These are phyloP conservation scores for Nixonia krombeini DNA, from an alignment of 1,140 invertebrate genomes.

Conservation along the genomic window DNA sequence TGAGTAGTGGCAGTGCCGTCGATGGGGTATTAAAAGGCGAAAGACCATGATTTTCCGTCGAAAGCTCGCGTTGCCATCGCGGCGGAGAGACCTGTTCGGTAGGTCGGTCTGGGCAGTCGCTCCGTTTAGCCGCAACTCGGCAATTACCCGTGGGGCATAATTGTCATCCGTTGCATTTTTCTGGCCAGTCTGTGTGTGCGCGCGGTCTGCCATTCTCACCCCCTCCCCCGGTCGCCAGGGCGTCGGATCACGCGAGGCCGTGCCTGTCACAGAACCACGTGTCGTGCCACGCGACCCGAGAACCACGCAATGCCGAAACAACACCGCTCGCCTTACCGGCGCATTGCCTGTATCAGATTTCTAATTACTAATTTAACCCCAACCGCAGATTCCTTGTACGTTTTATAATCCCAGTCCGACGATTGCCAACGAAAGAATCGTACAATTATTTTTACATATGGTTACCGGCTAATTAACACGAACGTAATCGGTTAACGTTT, in stretches of 20 bases:
- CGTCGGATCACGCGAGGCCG: conserved; percentile 70
- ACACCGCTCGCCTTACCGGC: conserved; percentile 53
- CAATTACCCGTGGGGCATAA: conserved; percentile 70
- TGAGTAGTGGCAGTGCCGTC: too few relatives aligned
- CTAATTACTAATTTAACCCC: conserved; percentile 71
- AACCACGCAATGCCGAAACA: conserved; percentile 69
- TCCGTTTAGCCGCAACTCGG: conserved; percentile 64
- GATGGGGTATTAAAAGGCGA: too few relatives aligned
- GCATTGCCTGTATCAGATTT: conserved; percentile 67
- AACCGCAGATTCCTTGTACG: conserved; percentile 5
- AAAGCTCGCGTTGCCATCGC: conserved; percentile 56
- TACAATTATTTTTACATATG: too few relatives aligned
- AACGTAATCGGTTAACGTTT: too few relatives aligned
- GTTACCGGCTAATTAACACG: too few relatives aligned
- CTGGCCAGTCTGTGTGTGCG: conserved; percentile 41
- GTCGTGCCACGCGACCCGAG: conserved; percentile 67
- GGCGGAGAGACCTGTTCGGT: conserved; percentile 29
- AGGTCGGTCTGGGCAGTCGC: conserved; percentile 22
- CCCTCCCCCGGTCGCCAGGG: conserved; percentile 38
- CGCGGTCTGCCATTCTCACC: conserved; percentile 41
- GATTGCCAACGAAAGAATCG: too few relatives aligned
- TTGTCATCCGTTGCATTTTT: conserved; percentile 69
- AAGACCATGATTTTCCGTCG: conserved; percentile 59
- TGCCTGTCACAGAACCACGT: conserved; percentile 70
- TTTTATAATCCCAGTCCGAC: too few relatives aligned